phyloP scores from a whole-genome alignment of 2,113 vertebrate species.

The Taxidea taxus region DNA sequence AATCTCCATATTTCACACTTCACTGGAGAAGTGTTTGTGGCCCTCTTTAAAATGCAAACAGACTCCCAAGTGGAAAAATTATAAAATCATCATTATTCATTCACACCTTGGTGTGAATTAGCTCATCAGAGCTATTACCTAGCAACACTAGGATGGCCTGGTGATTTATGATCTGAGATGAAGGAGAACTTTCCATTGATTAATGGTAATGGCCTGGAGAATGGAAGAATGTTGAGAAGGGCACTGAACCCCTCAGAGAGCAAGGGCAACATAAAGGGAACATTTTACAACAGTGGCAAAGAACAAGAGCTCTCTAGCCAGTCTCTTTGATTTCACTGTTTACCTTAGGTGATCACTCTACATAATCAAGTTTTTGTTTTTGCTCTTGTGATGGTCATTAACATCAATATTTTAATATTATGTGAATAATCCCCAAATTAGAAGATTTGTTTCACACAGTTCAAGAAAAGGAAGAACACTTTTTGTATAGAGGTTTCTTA shows the following conservation, averaged over 20 bases:
- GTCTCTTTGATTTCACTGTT: background rate
- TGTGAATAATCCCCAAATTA: background rate
- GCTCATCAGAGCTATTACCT: constrained; percentile 58
- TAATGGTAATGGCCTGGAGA: constrained; percentile 51
- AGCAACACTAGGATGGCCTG: constrained; percentile 9
- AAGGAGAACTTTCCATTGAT: constrained; percentile 55
- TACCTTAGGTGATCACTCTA: background rate
- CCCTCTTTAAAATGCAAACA: constrained; percentile 35
- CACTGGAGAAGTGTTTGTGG: background rate
- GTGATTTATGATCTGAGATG: constrained; percentile 63
- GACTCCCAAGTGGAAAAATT: constrained; percentile 40
- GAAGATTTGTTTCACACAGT: background rate
- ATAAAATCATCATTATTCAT: constrained; percentile 63
- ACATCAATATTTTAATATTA: background rate
- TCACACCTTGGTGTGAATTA: constrained; percentile 55
- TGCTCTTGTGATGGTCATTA: background rate
- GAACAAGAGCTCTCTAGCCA: background rate
- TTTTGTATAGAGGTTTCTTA: background rate
- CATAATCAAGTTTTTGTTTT: background rate
- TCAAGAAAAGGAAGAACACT: background rate
- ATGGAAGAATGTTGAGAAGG: constrained; percentile 23
- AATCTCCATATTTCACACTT: constrained; percentile 38
- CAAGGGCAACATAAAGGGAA: constrained; percentile 11
- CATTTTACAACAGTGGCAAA: background rate
- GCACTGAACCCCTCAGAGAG: background rate